These are phyloP conservation scores for Pimephales promelas DNA, from an alignment of 2,113 vertebrate genomes.

Conservation along the genomic window DNA sequence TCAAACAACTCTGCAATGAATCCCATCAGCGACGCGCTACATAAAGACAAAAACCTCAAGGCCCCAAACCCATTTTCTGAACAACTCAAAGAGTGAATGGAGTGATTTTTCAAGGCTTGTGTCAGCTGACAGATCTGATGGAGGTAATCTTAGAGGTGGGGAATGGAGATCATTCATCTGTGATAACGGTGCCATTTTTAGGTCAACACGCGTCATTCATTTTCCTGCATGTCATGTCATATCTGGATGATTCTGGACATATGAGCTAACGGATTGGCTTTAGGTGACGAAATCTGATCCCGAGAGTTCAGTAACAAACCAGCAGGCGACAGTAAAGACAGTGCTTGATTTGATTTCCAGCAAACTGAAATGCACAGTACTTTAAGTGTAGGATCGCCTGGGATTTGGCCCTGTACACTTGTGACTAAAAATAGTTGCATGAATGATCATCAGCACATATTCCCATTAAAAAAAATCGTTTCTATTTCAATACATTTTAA, in stretches of 20 bases:
- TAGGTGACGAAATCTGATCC: neutral
- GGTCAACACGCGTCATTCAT: conserved; percentile 33
- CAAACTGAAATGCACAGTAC: neutral
- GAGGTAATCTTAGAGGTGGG: conserved; percentile 33
- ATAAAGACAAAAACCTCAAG: neutral
- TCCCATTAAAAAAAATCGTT: too few relatives aligned
- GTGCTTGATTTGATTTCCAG: conserved; percentile 23
- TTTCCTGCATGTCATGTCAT: conserved; percentile 35
- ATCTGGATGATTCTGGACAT: conserved; percentile 6
- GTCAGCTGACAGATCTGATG: conserved; percentile 15
- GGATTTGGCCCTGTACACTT: conserved; percentile 15
- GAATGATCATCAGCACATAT: conserved; percentile 1
- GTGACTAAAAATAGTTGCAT: conserved; percentile 8
- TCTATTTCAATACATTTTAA: too few relatives aligned
- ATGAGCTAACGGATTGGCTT: conserved; percentile 32
- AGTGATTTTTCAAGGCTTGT: conserved; percentile 29
- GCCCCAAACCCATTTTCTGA: conserved; percentile 20
- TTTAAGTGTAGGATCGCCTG: neutral
- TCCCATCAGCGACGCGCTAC: neutral
- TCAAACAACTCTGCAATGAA: neutral
- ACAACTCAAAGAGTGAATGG: conserved; percentile 13
- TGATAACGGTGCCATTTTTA: conserved; percentile 31
- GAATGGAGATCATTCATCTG: conserved; percentile 42
- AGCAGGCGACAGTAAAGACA: neutral
- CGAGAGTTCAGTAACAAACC: neutral